These are phyloP conservation scores for Chelonia mydas DNA, from an alignment of 2,797 vertebrate species.

Conservation along the genomic window DNA sequence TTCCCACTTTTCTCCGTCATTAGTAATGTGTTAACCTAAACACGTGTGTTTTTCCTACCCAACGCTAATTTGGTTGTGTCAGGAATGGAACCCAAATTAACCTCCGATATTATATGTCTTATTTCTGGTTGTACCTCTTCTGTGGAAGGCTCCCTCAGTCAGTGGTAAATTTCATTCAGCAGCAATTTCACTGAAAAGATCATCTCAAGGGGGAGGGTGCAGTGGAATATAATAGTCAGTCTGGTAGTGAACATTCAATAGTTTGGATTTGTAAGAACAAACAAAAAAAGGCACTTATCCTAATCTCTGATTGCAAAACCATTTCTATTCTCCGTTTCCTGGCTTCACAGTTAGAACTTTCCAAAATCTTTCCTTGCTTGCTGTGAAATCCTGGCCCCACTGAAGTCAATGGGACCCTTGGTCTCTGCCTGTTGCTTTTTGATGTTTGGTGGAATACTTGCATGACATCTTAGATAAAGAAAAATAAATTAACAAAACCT, in stretches of 20 bases:
- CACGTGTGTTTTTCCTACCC: not conserved
- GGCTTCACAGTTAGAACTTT: not conserved
- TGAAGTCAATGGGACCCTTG: not conserved
- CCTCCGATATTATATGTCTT: not conserved
- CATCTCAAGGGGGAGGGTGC: not conserved
- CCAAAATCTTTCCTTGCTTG: not conserved
- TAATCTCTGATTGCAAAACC: not conserved
- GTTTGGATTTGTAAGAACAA: not conserved
- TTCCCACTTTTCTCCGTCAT: not conserved
- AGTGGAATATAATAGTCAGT: not conserved
- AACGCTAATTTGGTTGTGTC: not conserved
- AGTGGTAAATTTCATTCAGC: not conserved
- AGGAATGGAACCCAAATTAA: not conserved
- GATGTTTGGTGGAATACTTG: not conserved
- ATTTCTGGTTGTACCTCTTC: not conserved
- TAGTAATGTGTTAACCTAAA: not conserved
- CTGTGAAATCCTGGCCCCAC: not conserved
- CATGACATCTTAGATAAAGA: not conserved
- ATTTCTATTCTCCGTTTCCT: not conserved
- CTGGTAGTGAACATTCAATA: not conserved
- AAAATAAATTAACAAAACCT: not conserved
- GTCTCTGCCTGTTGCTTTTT: not conserved
- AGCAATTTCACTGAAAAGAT: not conserved
- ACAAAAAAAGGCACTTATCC: not conserved
- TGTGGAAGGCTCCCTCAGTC: not conserved